Evolutionary conservation across 2,797 vertebrate species (phyloP), one percentile per base, ranked within the genome.

Genomic region (Sphaeramia orbicularis): DNA sequence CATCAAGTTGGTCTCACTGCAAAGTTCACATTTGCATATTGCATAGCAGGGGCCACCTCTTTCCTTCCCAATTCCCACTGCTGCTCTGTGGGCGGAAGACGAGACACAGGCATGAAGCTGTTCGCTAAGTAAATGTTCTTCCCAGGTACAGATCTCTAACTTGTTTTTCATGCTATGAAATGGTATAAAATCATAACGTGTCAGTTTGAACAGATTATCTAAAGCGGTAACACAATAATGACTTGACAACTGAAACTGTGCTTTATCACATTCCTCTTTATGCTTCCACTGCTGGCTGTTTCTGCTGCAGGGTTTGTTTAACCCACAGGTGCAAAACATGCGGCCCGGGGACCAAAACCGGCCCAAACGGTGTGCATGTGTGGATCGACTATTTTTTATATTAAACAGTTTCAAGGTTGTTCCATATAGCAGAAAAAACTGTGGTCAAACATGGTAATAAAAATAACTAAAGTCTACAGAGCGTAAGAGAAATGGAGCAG

Each of bases 11-110:
- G 58, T 70, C 62, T 58, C 60, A 75, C 55, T 82, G 83, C 71
- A 92, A 94, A 92, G 92, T 92, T 92, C 87, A 93, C 90, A 93
- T 94, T 93, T 91, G 89, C 91, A 94, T 93, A 89, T 84, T 55
- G 65, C 67, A 76, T 68, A 64, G 53, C 62, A 54, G 65, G 52
- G 48, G 24, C 14, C 52, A 60, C 59, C 64, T 78, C 61, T 52
- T 81, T 58, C 71, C 9, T 47, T 16, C 9, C 21, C 64, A 14
- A 40, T 30, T 41, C 57, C 58, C 61, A 0, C 52, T 41, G 63
- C 65, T 71, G 19, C 52, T 42, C 48, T n/a, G 57, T 65, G 50
- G 75, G 43, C 10, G 30, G 24, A 54, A 43, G 52, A 30, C 14
- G 10, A 63, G 60, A 64, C 58, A 61, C 44, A 73, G 0, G 42